Percentiles rank a stretch among this genome's conserved stretches.
phyloP scores from a whole-genome alignment of 2,113 vertebrate genomes.

The Oncorhynchus nerka region DNA sequence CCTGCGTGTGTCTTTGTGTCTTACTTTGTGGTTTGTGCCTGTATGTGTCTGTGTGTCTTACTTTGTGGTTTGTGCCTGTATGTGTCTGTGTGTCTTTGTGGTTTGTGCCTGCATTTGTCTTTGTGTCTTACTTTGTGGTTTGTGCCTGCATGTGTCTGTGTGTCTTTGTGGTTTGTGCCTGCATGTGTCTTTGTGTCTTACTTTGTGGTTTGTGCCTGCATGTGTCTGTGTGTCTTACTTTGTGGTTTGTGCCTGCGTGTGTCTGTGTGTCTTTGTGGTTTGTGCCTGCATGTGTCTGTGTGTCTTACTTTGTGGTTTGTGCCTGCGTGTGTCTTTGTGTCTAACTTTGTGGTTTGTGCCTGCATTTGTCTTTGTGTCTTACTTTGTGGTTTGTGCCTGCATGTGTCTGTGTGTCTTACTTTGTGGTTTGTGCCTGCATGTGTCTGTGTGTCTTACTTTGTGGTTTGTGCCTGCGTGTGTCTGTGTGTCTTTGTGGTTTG shows the following conservation, averaged over 20 bases:
- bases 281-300: too few species aligned
- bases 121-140: constrained; percentile 22
- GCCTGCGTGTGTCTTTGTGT: too few species aligned
- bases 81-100: neutral
- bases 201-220: constrained; percentile 14
- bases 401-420: too few species aligned
- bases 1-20: too few species aligned
- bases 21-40: neutral
- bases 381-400: too few species aligned
- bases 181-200: neutral
- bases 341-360: too few species aligned
- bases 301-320: too few species aligned
- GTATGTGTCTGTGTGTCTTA: constrained; percentile 1
- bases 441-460: neutral
- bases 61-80: neutral
- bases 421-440: too few species aligned
- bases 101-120: constrained; percentile 10
- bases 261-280: too few species aligned
- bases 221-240: neutral
- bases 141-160: constrained; percentile 6
- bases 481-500: neutral
- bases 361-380: too few species aligned
- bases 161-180: constrained; percentile 19
- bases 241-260: constrained; percentile 10
- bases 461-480: too few species aligned